Conservation (phyloP, 2,113 vertebrate genomes). For the Theropithecus gelada region DNA sequence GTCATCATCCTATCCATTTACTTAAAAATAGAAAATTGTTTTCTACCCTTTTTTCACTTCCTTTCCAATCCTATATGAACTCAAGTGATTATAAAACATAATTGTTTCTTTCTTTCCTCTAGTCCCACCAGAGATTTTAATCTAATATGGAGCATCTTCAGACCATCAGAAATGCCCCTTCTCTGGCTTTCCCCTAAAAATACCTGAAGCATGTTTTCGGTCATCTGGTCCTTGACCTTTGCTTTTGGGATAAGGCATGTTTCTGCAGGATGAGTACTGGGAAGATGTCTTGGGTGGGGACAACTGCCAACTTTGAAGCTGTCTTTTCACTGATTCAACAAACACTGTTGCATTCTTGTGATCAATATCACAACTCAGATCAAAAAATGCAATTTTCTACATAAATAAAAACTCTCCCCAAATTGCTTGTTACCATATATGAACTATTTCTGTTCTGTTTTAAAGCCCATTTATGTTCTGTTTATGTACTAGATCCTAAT, state of each 20-base stretch:
- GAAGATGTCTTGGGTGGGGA: no score
- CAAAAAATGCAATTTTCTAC: not conserved
- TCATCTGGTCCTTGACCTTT: not conserved
- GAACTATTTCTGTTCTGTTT: not conserved
- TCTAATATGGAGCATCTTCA: not conserved
- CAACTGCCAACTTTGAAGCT: not conserved
- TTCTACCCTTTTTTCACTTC: not conserved
- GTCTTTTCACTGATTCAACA: not conserved
- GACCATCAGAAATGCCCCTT: not conserved
- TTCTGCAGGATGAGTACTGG: not conserved
- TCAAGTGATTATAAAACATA: not conserved
- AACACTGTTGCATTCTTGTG: not conserved
- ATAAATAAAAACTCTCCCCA: not conserved
- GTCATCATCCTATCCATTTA: slow-evolving; percentile 34
- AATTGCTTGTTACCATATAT: not conserved
- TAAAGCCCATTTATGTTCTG: not conserved
- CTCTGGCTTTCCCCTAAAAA: not conserved
- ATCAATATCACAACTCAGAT: not conserved
- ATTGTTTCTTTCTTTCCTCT: slow-evolving; percentile 11
- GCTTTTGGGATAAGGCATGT: not conserved
- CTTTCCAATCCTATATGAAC: slow-evolving; percentile 31
- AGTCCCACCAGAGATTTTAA: not conserved
- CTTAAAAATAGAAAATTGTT: slow-evolving; percentile 64
- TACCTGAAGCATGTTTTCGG: not conserved
- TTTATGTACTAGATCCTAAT: not conserved